Evolutionary conservation across 2,797 vertebrate species (phyloP).

Genomic region (Champsocephalus gunnari): DNA sequence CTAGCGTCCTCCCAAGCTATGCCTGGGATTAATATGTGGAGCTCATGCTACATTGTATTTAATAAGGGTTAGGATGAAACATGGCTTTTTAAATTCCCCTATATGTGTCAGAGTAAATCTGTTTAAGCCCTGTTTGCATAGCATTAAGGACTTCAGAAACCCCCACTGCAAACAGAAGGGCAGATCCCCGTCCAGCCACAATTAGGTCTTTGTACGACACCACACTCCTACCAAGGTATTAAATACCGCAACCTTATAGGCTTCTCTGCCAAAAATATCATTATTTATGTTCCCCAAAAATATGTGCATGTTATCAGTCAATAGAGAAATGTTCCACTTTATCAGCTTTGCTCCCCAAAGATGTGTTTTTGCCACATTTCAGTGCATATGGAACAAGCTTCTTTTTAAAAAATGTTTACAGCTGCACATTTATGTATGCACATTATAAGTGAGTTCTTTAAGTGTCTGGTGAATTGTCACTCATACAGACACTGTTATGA

Average conservation of each 20-base stretch:
- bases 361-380: constrained; percentile 35
- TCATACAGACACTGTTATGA: background rate
- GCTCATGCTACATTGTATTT: constrained; percentile 67
- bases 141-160: constrained; percentile 79
- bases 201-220: constrained; percentile 78
- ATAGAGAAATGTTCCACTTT: constrained; percentile 29
- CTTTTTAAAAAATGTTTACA: background rate
- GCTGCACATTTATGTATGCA: constrained; percentile 6
- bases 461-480: constrained; percentile 13
- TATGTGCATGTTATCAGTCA: constrained; percentile 56
- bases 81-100: constrained; percentile 74
- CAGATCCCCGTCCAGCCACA: constrained; percentile 73
- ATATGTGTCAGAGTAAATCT: constrained; percentile 82
- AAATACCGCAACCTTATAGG: constrained; percentile 69
- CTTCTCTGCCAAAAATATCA: constrained; percentile 55
- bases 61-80: constrained; percentile 72
- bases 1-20: constrained; percentile 36
- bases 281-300: constrained; percentile 60
- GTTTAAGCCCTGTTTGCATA: constrained; percentile 80
- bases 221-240: constrained; percentile 64
- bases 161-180: constrained; percentile 62
- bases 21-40: constrained; percentile 35
- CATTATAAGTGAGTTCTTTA: constrained; percentile 29
- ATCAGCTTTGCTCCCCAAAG: constrained; percentile 24
- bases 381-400: constrained; percentile 48